Percentiles rank a stretch among this genome's conserved stretches.
Conservation (phyloP, 2,888 invertebrate species). For the Andrena hattorfiana region DNA sequence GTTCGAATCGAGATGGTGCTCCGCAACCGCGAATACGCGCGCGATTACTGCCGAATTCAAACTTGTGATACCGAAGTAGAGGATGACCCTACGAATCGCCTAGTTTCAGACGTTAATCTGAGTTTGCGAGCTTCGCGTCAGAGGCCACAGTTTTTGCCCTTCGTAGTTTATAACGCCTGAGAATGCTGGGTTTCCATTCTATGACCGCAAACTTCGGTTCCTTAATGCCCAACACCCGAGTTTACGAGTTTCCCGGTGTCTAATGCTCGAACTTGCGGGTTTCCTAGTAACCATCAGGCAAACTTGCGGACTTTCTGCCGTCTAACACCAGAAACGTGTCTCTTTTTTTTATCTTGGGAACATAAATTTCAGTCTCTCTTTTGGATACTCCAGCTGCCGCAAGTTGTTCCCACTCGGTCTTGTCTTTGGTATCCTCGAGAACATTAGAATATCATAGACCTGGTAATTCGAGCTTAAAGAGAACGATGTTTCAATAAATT, state of each 20-base stretch:
- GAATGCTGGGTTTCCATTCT: not conserved
- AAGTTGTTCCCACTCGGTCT: not conserved
- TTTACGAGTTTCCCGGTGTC: not conserved
- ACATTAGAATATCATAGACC: no score
- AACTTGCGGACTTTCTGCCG: no score
- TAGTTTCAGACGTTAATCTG: not conserved
- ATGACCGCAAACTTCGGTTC: not conserved
- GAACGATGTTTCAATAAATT: conserved; percentile 1
- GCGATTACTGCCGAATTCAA: not conserved
- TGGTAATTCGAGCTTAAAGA: not conserved
- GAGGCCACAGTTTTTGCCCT: not conserved
- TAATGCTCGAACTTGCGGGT: not conserved
- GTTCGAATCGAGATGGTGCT: not conserved
- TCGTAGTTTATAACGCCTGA: not conserved
- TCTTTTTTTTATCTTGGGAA: no score
- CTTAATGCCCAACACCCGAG: not conserved
- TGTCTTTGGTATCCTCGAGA: not conserved
- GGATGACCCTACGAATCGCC: not conserved
- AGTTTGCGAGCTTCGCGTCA: not conserved
- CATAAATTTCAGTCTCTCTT: not conserved
- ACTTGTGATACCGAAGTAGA: not conserved
- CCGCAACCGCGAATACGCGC: not conserved
- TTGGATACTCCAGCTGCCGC: not conserved
- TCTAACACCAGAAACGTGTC: no score
- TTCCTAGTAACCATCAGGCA: not conserved